Conservation (phyloP, 2,113 vertebrate genomes). For the Rhabdornis inornatus region DNA sequence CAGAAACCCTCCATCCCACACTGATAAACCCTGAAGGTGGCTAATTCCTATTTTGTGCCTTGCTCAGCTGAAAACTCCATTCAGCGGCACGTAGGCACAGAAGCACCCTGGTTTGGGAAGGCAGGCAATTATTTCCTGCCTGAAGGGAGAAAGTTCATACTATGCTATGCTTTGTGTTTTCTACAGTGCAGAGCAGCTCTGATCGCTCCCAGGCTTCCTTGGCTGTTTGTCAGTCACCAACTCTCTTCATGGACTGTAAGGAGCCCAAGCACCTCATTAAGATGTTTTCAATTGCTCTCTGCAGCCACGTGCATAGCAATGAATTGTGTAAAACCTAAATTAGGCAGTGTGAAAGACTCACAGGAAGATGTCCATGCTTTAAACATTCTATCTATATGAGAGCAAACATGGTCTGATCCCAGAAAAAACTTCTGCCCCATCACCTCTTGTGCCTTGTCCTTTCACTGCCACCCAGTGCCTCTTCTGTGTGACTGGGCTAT, state of each 20-base stretch:
- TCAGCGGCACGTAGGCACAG: background rate
- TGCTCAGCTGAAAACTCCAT: slow-evolving; percentile 21
- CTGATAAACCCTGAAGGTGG: background rate
- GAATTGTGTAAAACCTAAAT: slow-evolving; percentile 16
- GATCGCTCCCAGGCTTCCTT: slow-evolving; percentile 37
- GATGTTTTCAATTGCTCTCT: slow-evolving; percentile 40
- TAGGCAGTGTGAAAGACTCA: background rate
- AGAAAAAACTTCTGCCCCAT: background rate
- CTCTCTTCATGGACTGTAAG: slow-evolving; percentile 16
- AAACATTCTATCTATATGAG: background rate
- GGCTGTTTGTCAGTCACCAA: slow-evolving; percentile 52
- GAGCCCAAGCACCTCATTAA: slow-evolving; percentile 50
- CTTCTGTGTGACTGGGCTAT: background rate
- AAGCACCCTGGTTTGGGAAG: slow-evolving; percentile 44
- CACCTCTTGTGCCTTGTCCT: background rate
- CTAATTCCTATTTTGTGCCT: background rate
- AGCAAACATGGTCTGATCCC: background rate
- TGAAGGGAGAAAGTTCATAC: slow-evolving; percentile 56
- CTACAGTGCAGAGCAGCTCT: slow-evolving; percentile 13
- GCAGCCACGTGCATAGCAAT: background rate
- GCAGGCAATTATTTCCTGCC: slow-evolving; percentile 63
- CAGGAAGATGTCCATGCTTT: background rate
- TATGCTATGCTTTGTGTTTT: slow-evolving; percentile 24
- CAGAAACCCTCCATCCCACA: background rate
- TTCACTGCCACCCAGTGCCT: background rate